Conservation (phyloP, 2,797 vertebrate genomes). For the Karalla daura region DNA sequence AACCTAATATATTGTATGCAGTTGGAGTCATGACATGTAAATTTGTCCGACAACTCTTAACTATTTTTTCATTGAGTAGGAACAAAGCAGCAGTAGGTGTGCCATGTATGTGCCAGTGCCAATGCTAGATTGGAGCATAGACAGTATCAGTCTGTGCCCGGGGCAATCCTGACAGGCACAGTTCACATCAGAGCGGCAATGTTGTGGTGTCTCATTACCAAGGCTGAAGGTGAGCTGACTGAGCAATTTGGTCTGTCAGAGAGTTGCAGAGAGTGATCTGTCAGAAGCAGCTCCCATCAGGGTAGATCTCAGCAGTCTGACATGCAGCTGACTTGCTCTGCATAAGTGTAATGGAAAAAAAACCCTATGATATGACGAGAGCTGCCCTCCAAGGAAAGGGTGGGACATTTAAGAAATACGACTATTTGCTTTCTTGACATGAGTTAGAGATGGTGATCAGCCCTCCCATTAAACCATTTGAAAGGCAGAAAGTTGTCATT, state of each 20-base stretch:
- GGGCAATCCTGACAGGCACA: neutral
- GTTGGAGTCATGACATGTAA: no score
- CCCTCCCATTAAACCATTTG: neutral
- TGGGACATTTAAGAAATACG: neutral
- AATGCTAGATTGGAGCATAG: neutral
- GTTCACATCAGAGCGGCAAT: neutral
- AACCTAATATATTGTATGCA: no score
- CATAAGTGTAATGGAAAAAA: neutral
- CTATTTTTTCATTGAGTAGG: no score
- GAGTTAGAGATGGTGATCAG: neutral
- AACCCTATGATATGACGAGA: neutral
- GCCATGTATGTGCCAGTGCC: neutral
- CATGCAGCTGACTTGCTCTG: neutral
- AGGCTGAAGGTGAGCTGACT: neutral
- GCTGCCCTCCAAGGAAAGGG: neutral
- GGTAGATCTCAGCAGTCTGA: neutral
- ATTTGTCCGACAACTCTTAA: no score
- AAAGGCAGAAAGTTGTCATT: no score
- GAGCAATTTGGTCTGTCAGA: neutral
- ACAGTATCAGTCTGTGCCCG: neutral
- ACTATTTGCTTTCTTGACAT: neutral
- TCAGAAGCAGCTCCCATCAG: neutral
- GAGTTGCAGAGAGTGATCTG: neutral
- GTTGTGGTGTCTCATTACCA: neutral
- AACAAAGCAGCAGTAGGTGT: no score